Evolutionary conservation across 1,140 invertebrate genomes (phyloP).

Genomic region (Dendrolimus kikuchii): DNA sequence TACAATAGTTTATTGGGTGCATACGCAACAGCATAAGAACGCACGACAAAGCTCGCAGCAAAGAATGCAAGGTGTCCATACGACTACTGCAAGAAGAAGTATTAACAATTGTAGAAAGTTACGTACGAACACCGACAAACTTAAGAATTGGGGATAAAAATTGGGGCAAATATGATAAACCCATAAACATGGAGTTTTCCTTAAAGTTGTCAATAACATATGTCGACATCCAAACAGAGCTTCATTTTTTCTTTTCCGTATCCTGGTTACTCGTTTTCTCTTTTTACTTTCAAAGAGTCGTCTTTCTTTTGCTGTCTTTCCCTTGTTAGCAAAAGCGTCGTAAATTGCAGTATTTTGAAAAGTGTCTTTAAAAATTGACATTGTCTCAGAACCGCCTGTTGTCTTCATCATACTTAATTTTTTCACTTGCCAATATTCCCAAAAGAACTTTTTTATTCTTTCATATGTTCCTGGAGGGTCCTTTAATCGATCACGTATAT

Average conservation of each 20-base stretch:
- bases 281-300: constrained; percentile 17
- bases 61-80: constrained; percentile 46
- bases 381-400: constrained; percentile 22
- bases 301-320: constrained; percentile 26
- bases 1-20: constrained; percentile 11
- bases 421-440: constrained; percentile 10
- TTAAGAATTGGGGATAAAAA: constrained; percentile 38
- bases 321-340: constrained; percentile 25
- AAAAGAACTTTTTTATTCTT: constrained; percentile 17
- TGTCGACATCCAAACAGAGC: constrained; percentile 35
- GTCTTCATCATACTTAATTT: constrained; percentile 23
- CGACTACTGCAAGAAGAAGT: constrained; percentile 28
- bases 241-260: constrained; percentile 21
- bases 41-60: constrained; percentile 30
- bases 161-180: constrained; percentile 39
- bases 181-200: constrained; percentile 41
- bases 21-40: constrained; percentile 33
- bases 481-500: constrained; percentile 17
- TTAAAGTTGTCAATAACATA: constrained; percentile 31
- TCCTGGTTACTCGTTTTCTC: constrained; percentile 25
- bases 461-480: constrained; percentile 19
- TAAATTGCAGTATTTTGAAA: constrained; percentile 24
- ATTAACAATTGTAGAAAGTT: constrained; percentile 28
- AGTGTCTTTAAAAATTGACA: constrained; percentile 29
- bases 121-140: constrained; percentile 19